Evolutionary conservation across 2,797 vertebrate genomes (phyloP).

Genomic region (Gymnothorax reevesii): DNA sequence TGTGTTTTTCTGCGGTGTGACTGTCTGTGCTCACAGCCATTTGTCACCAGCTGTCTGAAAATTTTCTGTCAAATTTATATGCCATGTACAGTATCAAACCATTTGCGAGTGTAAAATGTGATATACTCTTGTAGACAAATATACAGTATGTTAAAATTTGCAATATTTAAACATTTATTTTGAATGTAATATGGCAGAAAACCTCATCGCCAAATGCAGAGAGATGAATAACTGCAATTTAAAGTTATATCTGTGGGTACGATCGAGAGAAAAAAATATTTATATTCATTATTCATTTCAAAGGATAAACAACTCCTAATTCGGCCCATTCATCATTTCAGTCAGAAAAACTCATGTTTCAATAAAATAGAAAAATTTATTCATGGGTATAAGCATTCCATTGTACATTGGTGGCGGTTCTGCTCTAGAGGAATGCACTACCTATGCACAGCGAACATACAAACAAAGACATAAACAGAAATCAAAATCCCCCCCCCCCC

Average conservation of each 20-base stretch:
- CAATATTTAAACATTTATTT: not conserved
- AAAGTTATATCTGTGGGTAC: not conserved
- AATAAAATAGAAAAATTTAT: no score
- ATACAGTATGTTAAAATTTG: slow-evolving; percentile 10
- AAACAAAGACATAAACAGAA: no score
- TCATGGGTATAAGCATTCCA: no score
- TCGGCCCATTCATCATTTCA: not conserved
- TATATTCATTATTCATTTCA: not conserved
- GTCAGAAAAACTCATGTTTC: no score
- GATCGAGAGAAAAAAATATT: not conserved
- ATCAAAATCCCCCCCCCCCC: no score
- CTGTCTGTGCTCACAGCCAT: not conserved
- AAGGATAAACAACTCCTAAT: not conserved
- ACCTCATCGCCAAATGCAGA: not conserved
- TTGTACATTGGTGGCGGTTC: no score
- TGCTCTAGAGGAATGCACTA: no score
- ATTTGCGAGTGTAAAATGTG: slow-evolving; percentile 17
- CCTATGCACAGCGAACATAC: no score
- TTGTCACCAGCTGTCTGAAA: slow-evolving; percentile 3
- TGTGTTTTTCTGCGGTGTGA: slow-evolving; percentile 2
- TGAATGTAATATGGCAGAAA: not conserved
- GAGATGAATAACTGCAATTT: not conserved
- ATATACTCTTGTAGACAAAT: slow-evolving; percentile 13
- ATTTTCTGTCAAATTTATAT: not conserved
- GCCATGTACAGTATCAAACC: not conserved